phyloP scores from a whole-genome alignment of 2,797 vertebrate genomes.

The Scomberomorus guttatus region DNA sequence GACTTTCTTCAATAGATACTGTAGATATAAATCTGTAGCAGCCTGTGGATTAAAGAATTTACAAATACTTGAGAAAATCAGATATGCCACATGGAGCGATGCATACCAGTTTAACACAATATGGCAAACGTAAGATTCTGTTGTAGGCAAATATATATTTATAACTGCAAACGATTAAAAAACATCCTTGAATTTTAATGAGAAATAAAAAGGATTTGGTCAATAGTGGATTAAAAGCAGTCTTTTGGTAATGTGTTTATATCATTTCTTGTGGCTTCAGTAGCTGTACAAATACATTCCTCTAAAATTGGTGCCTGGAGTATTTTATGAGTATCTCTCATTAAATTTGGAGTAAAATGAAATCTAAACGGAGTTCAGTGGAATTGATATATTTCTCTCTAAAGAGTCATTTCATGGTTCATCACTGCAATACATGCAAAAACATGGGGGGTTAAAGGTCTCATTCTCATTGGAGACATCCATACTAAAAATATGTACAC shows the following conservation, averaged over 20 bases:
- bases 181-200: not conserved
- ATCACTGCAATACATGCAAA: slow-evolving; percentile 32
- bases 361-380: slow-evolving; percentile 17
- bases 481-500: not conserved
- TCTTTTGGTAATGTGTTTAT: slow-evolving; percentile 13
- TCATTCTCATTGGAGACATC: not conserved
- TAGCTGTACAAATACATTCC: slow-evolving; percentile 23
- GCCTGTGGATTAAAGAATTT: slow-evolving; percentile 1
- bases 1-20: no score
- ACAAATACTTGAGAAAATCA: not conserved
- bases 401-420: slow-evolving; percentile 32
- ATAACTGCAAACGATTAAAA: not conserved
- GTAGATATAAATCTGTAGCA: not conserved
- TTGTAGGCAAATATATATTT: not conserved
- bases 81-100: no score
- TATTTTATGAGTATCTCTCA: slow-evolving; percentile 21
- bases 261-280: slow-evolving; percentile 21
- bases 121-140: not conserved
- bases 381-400: slow-evolving; percentile 24
- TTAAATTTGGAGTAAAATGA: slow-evolving; percentile 18
- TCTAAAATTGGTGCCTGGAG: slow-evolving; percentile 10
- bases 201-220: not conserved
- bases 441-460: slow-evolving; percentile 8
- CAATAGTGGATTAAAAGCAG: not conserved
- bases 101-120: not conserved